Base-by-base conservation (phyloP, 1,140 invertebrate genomes). In the Drosophila willistoni region DNA sequence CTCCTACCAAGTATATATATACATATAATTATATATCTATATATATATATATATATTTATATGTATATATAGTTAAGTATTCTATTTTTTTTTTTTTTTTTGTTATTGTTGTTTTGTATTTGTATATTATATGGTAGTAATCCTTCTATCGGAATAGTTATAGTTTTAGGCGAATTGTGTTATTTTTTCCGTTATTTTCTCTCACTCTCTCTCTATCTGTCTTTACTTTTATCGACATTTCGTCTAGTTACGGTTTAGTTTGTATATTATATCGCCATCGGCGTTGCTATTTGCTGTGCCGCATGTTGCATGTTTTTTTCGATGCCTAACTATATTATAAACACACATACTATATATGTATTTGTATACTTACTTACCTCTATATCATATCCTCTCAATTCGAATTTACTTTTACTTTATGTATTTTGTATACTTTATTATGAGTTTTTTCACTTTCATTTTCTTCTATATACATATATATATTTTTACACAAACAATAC, bases 221-320 rank as follows among this genome's bases (percentile, higher is more conserved):
- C 63, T 79, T 84, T 56, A 77, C 68, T 71, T 47, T 60, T 42
- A 73, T 64, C 55, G 69, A 57, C 36, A 66, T 79, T 57, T 68
- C 12, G 44, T 51, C 44, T 51, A 70, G 62, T 64, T 73, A 64
- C 72, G 70, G 42, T 73, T 70, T 60, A 47, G 77, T 81, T 79
- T 65, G 47, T 70, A 76, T 75, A 66, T 64, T 72, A 6, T 9
- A 6, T 9, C 17, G 17, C 17, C 44, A 10, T 47, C 44, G 44
- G 7, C 4, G 44, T 17, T 7, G 44, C 44, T 17, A 68, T 71
- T 73, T 73, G 71, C 69, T 25, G 22, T 86, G 83, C 73, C 81
- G 81, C 83, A 86, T 86, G 83, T 71, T 86, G 83, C 83, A 86
- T 86, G 83, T 73, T 69, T 2, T 79, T 82, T 73, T 83, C n/a